Conservation (phyloP, 2,113 vertebrate genomes). For the Neofelis nebulosa region DNA sequence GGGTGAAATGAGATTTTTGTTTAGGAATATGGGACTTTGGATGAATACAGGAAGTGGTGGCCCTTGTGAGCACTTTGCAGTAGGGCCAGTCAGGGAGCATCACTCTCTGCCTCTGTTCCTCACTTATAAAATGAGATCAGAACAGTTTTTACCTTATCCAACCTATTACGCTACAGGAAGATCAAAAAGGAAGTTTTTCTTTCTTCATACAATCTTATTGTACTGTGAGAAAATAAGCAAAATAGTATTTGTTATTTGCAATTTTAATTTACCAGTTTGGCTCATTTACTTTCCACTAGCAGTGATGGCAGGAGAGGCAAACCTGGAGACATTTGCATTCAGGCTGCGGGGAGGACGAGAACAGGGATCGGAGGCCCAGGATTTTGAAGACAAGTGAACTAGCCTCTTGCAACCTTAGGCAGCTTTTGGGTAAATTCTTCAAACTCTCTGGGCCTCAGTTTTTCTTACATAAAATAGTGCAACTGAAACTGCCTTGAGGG, state of each 20-base stretch:
- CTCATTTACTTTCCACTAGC: background rate
- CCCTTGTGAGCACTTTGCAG: background rate
- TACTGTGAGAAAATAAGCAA: background rate
- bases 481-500: accelerated
- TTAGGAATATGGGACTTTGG: background rate
- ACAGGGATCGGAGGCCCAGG: no score
- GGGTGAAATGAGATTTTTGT: background rate
- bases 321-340: background rate
- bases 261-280: background rate
- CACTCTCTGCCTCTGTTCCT: background rate
- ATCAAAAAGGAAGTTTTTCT: background rate
- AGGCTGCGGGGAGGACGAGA: background rate
- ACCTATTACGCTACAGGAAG: background rate
- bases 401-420: background rate
- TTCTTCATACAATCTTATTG: background rate
- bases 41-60: accelerated
- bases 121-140: background rate
- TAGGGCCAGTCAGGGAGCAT: no score
- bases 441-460: background rate
- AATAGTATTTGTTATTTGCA: background rate
- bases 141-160: background rate
- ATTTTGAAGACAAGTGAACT: background rate
- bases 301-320: accelerated
- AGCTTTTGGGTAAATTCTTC: background rate
- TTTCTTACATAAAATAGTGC: background rate